Evolutionary conservation across 30 jellyfish, hydroid and myxozoan genomes (phyloP).

Genomic region (Hydractinia symbiolongicarpus): DNA sequence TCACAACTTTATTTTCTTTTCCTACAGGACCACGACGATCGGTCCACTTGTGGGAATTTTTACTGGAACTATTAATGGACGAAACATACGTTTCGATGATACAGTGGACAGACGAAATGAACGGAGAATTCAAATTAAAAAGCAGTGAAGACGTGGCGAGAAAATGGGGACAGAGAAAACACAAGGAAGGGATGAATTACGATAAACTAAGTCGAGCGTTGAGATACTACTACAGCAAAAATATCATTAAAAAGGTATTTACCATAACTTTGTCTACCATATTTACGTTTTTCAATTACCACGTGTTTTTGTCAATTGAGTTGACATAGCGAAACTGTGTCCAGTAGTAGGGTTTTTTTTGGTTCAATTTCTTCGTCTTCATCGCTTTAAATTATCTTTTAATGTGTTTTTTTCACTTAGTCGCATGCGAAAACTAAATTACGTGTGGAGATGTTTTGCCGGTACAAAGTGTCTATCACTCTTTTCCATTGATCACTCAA

Average conservation of each 20-base stretch:
- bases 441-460: no score
- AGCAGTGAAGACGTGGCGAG: constrained; percentile 96
- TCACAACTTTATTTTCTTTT: background rate
- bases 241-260: constrained; percentile 82
- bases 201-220: constrained; percentile 94
- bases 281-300: no score
- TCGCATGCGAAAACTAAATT: no score
- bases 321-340: no score
- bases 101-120: constrained; percentile 96
- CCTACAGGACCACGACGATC: constrained; percentile 90
- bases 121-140: constrained; percentile 83
- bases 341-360: no score
- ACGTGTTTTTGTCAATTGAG: no score
- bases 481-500: no score
- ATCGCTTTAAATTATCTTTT: no score
- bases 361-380: no score
- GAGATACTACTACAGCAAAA: constrained; percentile 89
- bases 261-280: background rate
- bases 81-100: constrained; percentile 60
- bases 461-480: no score
- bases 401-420: no score
- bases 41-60: constrained; percentile 95
- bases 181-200: constrained; percentile 95
- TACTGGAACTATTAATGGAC: constrained; percentile 88
- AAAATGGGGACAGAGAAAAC: constrained; percentile 96